These are phyloP conservation scores for Catostomus latipinnis DNA, from an alignment of 2,797 vertebrate genomes.

Conservation along the genomic window DNA sequence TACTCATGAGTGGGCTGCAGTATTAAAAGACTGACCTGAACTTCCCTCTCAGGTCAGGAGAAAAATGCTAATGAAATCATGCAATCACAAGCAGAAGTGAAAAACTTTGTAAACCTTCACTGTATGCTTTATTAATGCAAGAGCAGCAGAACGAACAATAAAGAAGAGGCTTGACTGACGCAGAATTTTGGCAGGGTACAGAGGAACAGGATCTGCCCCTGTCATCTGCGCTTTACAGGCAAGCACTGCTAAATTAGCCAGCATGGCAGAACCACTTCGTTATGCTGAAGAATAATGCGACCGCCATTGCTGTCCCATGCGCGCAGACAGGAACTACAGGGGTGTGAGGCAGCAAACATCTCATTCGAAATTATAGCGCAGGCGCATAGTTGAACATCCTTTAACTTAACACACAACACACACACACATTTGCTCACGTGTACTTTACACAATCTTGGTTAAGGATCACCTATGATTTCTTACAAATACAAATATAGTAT, in stretches of 20 bases:
- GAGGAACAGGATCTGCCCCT: conserved; percentile 19
- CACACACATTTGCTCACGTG: neutral
- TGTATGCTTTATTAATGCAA: conserved; percentile 46
- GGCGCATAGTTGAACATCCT: neutral
- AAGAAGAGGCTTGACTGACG: conserved; percentile 42
- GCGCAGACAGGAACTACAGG: neutral
- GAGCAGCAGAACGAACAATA: conserved; percentile 17
- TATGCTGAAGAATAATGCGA: conserved; percentile 49
- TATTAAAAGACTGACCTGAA: conserved; percentile 35
- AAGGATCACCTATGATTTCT: neutral
- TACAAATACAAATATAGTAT: neutral
- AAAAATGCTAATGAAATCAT: conserved; percentile 25
- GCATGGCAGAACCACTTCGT: conserved; percentile 36
- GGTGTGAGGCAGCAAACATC: conserved; percentile 11
- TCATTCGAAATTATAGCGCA: conserved; percentile 36
- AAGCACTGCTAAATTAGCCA: conserved; percentile 46
- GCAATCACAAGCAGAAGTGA: conserved; percentile 26
- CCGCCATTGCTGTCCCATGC: conserved; percentile 27
- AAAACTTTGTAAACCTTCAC: conserved; percentile 41
- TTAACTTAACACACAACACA: conserved; percentile 1
- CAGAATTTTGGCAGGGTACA: conserved; percentile 6
- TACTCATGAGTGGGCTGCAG: conserved; percentile 22
- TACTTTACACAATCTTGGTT: neutral
- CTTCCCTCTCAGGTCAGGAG: conserved; percentile 39
- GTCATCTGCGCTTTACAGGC: conserved; percentile 53